These are phyloP conservation scores for Rhagologus leucostigma DNA, from an alignment of 2,113 vertebrate species.

Conservation along the genomic window DNA sequence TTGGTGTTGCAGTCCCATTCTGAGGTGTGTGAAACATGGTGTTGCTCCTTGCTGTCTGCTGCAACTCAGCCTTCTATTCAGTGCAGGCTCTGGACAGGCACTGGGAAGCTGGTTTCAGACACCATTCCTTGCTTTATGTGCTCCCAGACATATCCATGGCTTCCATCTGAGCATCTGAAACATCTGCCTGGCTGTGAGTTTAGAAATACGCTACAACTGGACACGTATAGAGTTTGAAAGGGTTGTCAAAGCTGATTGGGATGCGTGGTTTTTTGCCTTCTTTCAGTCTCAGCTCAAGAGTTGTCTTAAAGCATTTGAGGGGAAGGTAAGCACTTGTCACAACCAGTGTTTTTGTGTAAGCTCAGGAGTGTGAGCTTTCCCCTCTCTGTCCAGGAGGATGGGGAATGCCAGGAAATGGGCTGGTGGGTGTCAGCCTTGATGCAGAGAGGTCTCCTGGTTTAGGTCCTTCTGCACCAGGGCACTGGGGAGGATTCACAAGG, in stretches of 20 bases:
- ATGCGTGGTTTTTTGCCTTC: not conserved
- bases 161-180: not conserved
- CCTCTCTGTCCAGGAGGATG: not conserved
- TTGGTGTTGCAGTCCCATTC: not conserved
- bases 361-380: not conserved
- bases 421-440: not conserved
- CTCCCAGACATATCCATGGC: not conserved
- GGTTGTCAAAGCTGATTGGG: not conserved
- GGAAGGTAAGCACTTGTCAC: not conserved
- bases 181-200: not conserved
- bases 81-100: not conserved
- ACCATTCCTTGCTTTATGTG: fast-evolving
- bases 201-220: fast-evolving
- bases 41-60: not conserved
- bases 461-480: not conserved
- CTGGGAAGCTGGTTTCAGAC: not conserved
- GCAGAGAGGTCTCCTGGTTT: not conserved
- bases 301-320: not conserved
- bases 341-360: not conserved
- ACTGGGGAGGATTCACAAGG: not conserved
- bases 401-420: not conserved
- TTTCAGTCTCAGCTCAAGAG: not conserved
- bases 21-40: fast-evolving
- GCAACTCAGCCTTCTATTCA: not conserved
- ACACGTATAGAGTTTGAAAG: fast-evolving